These are phyloP conservation scores for Ectropis crepuscularia DNA, from an alignment of 2,888 invertebrate genomes.

Conservation along the genomic window DNA sequence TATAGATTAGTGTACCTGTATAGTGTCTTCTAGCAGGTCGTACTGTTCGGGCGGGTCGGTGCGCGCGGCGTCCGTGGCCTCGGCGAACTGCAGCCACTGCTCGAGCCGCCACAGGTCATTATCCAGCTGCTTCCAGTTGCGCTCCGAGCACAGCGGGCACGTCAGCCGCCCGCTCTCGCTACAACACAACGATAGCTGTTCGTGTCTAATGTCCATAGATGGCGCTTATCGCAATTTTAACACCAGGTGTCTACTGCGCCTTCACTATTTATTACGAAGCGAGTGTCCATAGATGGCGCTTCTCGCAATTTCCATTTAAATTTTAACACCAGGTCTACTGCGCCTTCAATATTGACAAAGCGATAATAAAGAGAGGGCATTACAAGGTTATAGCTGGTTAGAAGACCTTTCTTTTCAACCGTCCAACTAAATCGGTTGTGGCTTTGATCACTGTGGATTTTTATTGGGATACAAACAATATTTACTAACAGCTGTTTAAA, in stretches of 20 bases:
- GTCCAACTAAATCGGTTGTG: too few species aligned
- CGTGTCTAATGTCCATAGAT: background rate
- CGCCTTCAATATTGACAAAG: too few species aligned
- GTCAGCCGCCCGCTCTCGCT: slow-evolving; percentile 91
- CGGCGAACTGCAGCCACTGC: slow-evolving; percentile 95
- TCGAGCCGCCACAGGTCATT: slow-evolving; percentile 96
- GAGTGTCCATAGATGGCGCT: background rate
- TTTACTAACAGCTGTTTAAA: too few species aligned
- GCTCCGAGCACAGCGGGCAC: slow-evolving; percentile 94
- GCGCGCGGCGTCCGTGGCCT: slow-evolving; percentile 90
- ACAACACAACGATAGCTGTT: slow-evolving; percentile 26
- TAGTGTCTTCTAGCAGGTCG: slow-evolving; percentile 92
- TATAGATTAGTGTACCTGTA: slow-evolving; percentile 90
- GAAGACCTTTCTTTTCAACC: too few species aligned
- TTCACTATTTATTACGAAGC: too few species aligned
- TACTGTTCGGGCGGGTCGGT: slow-evolving; percentile 89
- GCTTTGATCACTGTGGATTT: too few species aligned
- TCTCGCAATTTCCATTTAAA: background rate
- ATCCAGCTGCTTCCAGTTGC: slow-evolving; percentile 95
- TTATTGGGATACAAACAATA: too few species aligned
- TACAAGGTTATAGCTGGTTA: too few species aligned
- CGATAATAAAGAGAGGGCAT: too few species aligned
- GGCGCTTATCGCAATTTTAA: background rate
- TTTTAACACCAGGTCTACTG: too few species aligned
- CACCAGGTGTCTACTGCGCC: too few species aligned